Conservation (phyloP, 2,113 vertebrate species). For the Rhea americana region DNA sequence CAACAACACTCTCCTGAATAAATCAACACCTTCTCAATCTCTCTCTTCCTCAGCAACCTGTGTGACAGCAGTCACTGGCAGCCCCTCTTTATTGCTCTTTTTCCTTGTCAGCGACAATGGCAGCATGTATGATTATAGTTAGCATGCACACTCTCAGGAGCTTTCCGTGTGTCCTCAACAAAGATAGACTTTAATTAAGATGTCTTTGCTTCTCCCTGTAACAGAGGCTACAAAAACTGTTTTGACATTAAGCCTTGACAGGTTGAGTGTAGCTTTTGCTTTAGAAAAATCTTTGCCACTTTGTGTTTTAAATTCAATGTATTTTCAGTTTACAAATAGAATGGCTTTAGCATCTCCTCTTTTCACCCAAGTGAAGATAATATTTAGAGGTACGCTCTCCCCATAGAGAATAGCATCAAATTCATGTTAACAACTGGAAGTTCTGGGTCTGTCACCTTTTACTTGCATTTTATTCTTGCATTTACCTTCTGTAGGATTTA, state of each 20-base stretch:
- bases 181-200: conserved; percentile 42
- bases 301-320: neutral
- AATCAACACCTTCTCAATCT: neutral
- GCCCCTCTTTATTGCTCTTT: neutral
- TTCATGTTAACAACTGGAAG: neutral
- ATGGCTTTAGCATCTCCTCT: neutral
- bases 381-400: neutral
- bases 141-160: neutral
- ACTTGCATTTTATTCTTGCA: neutral
- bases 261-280: neutral
- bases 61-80: conserved; percentile 2
- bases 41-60: neutral
- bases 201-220: neutral
- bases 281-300: neutral
- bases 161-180: conserved; percentile 6
- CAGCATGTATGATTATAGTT: neutral
- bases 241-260: neutral
- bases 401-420: neutral
- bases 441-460: neutral
- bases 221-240: neutral
- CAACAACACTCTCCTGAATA: neutral
- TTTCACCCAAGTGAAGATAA: neutral
- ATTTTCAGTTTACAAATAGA: neutral
- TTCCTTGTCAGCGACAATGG: neutral
- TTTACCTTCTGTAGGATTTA: neutral